Base-by-base conservation (phyloP, 1,140 invertebrate species). In the Euglossa dilemma region DNA sequence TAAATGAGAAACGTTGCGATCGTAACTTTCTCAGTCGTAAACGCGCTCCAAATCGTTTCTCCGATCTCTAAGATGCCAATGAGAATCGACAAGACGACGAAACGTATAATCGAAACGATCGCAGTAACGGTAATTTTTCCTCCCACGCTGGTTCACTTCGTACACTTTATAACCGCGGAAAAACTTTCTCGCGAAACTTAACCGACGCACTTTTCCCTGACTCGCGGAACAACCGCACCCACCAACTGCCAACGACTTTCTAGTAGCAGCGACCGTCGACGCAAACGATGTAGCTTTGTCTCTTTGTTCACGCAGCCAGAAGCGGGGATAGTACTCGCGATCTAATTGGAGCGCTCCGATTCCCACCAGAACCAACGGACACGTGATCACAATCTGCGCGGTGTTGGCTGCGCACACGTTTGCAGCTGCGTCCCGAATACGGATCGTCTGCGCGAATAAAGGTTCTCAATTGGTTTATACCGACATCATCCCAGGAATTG, bases 241-340 rank as follows among this genome's bases (percentile, higher is more conserved):
- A 89, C 67, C 84, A 78, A 92, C 80, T 80, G 85, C 84, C 91
- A 88, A 90, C 83, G 89, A 93, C 92, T 93, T 93, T 93, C 92
- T 93, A 91, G 89, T 90, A 85, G 87, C 87, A 90, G 69, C 82
- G 80, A 81, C 82, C 76, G 80, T 87, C 61, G 87, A 70, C 70
- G 77, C 81, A 71, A 57, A 73, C 66, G 83, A 90, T 77, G 76
- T 90, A 90, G 90, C 89, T 89, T 90, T 90, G 90, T 91, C 91
- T 90, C 92, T 93, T 93, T 93, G 92, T 93, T 92, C 90, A 74
- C 36, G 61, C 45, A 64, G 66, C 57, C 63, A n/a, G 56, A 36
- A 23, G 87, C 23, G 71, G 84, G 81, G 81, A 82, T 73, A 25
- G n/a, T 43, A 61, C 23, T 6, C 16, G 45, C 50, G 18, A 25